Base-by-base conservation (phyloP, 2,113 vertebrate genomes). In the Damaliscus lunatus region DNA sequence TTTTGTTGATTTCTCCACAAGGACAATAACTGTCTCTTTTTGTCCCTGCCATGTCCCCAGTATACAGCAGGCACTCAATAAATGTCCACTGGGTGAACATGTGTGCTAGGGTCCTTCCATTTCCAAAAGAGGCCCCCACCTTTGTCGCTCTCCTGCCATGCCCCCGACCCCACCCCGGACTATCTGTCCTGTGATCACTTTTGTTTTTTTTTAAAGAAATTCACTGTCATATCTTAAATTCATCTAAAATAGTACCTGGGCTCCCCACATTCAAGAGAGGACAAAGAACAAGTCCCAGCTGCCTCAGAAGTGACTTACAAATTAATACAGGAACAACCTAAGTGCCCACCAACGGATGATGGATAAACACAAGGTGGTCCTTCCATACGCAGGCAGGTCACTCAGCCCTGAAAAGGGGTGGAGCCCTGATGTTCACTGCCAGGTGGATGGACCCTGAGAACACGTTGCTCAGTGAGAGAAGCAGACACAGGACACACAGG, bases 331-430 rank as follows among this genome's bases (percentile, higher is more conserved):
- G 57, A 23, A 16, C 50, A 15, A 59, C 33, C 43, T 23, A 40
- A 48, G 5, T 19, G 50, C 6, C 84, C 53, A 21, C 5, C 29
- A 7, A 3, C 0, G 2, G 21, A 64, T 4, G 6, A 9, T 1
- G 52, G 52, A 16, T 5, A 40, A 21, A 27, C 5, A 15, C 23
- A 11, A 10, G 0, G 15, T 33, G 57, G 33, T 7, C 67, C 17
- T 2, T 4, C 50, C 16, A 23, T 6, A 40, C 36, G 3, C 1
- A 0, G 87, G 83, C 53, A 2, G 13, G 23, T 50, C 3, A n/a
- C 40, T 11, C 53, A 40, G 62, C 62, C 81, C 2, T 23, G 9
- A 59, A 52, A 6, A 88, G 21, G 9, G 14, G 57, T 0, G 40
- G 5, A 7, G 88, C 21, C 2, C 31, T 17, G 31, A 85, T 3